Conservation (phyloP, 2,113 vertebrate genomes). For the Merops nubicus region DNA sequence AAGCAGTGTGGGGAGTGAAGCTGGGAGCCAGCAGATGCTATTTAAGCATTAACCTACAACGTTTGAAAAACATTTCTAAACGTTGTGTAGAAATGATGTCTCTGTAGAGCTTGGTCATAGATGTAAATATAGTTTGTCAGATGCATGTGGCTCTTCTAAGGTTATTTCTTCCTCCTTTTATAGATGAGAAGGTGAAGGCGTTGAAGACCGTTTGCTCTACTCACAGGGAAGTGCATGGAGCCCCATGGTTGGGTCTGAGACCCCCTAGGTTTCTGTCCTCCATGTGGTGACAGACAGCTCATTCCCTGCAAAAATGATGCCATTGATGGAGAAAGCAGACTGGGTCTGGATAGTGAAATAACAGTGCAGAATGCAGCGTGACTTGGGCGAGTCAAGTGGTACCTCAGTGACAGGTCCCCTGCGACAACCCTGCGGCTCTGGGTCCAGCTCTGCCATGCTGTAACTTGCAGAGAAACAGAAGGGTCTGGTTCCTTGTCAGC, state of each 20-base stretch:
- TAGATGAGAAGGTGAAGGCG: neutral
- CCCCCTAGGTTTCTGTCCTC: neutral
- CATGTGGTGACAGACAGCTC: neutral
- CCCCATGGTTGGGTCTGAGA: neutral
- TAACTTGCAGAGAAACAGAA: neutral
- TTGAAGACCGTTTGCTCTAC: neutral
- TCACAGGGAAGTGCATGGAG: neutral
- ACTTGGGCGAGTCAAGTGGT: neutral
- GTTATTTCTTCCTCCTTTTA: neutral
- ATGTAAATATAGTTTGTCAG: neutral
- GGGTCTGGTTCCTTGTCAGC: neutral
- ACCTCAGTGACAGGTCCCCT: neutral
- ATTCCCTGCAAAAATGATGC: neutral
- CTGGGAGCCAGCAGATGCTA: neutral
- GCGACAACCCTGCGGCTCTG: neutral
- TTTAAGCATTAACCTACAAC: neutral
- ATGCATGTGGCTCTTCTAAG: neutral
- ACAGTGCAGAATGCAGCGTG: neutral
- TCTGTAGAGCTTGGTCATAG: neutral
- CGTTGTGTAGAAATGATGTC: neutral
- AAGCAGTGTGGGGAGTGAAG: neutral
- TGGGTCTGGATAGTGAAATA: neutral
- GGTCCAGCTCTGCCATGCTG: accelerated
- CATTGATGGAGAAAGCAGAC: neutral
- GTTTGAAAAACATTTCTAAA: neutral